A percentile compares a stretch with the other conserved stretches of the same genome.
Conservation (phyloP, 2,113 vertebrate species). For the Ictidomys tridecemlineatus region DNA sequence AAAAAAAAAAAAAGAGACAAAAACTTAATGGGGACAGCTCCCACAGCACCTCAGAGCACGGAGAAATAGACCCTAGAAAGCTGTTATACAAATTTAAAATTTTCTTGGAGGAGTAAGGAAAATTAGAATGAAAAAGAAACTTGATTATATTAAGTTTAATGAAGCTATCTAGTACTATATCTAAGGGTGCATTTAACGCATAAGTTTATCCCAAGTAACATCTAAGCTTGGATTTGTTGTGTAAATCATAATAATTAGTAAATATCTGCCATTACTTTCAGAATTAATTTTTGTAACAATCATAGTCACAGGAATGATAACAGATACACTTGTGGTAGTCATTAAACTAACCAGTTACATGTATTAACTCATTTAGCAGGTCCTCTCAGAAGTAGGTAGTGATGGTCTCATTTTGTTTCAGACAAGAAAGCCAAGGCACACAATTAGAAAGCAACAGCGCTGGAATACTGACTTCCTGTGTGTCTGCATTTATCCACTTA, state of each 20-base stretch:
- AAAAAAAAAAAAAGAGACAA: neutral
- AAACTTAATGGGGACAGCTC: neutral
- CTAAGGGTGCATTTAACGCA: slow-evolving; percentile 22
- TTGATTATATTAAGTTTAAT: slow-evolving; percentile 4
- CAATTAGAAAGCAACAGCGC: neutral
- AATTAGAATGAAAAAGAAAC: slow-evolving; percentile 19
- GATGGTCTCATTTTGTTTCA: neutral
- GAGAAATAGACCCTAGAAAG: neutral
- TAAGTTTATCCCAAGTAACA: slow-evolving; percentile 35
- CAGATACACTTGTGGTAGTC: neutral
- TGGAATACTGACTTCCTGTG: neutral
- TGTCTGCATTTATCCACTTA: neutral
- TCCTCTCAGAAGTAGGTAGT: neutral
- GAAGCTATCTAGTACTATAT: slow-evolving; percentile 27
- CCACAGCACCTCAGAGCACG: neutral
- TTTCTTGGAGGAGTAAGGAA: slow-evolving; percentile 24
- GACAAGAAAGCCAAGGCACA: neutral
- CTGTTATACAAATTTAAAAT: neutral
- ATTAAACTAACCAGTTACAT: neutral
- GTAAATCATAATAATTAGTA: slow-evolving; percentile 5
- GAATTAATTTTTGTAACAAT: slow-evolving; percentile 45
- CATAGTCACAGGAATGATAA: neutral
- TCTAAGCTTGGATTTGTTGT: neutral
- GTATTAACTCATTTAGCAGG: neutral
- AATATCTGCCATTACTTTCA: slow-evolving; percentile 44